phyloP scores from a whole-genome alignment of 1,140 invertebrate genomes.

The Bemisia tabaci region DNA sequence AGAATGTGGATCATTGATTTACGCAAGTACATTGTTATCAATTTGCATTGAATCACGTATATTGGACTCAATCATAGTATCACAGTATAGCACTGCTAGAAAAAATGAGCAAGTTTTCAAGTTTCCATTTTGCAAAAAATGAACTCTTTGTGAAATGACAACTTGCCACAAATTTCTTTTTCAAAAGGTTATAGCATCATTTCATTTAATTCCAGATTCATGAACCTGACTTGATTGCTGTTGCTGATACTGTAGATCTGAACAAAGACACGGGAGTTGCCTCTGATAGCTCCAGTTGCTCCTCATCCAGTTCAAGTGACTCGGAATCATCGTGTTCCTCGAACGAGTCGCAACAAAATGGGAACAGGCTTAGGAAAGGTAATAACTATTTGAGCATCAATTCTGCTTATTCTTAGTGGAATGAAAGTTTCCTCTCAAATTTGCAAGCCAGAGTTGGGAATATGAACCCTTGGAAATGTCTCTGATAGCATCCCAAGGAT shows the following conservation, averaged over 20 bases:
- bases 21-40: no score
- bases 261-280: conserved; percentile 77
- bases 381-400: not conserved
- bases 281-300: conserved; percentile 86
- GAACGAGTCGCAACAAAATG: not conserved
- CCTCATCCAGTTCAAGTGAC: conserved; percentile 66
- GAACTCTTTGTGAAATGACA: no score
- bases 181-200: not conserved
- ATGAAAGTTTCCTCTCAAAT: not conserved
- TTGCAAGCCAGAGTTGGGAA: no score
- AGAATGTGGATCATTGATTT: no score
- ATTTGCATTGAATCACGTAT: no score
- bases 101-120: no score
- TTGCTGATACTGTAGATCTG: conserved; percentile 78
- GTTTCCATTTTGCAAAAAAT: no score
- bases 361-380: not conserved
- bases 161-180: no score
- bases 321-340: conserved; percentile 32
- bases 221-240: conserved; percentile 64
- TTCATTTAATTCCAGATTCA: conserved; percentile 37
- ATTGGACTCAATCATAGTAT: no score
- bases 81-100: no score
- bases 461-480: no score
- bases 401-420: not conserved
- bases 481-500: no score